Evolutionary conservation across 2,888 invertebrate species (phyloP).

Genomic region (Thalpophila matura): DNA sequence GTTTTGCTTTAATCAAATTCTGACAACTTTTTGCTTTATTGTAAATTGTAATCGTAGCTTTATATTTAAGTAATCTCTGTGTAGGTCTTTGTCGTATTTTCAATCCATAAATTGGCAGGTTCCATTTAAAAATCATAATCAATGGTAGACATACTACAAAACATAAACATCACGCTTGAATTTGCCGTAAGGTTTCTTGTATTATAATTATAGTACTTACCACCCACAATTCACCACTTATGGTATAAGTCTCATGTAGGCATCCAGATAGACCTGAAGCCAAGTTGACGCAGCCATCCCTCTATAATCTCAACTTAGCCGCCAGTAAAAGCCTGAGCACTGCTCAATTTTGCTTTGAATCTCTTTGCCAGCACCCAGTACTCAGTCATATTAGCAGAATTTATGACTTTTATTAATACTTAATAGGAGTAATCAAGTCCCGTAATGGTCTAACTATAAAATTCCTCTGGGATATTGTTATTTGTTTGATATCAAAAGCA

Average conservation of each 20-base stretch:
- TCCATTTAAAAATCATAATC: no score
- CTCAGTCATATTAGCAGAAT: neutral
- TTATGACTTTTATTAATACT: neutral
- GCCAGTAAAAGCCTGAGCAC: neutral
- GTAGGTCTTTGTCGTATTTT: no score
- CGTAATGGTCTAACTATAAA: neutral
- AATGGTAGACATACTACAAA: no score
- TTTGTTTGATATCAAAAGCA: slow-evolving; percentile 3
- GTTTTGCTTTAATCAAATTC: neutral
- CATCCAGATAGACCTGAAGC: no score
- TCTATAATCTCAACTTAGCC: neutral
- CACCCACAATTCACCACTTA: no score
- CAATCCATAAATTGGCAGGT: no score
- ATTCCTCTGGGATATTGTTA: neutral
- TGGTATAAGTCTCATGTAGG: no score
- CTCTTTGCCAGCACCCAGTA: neutral
- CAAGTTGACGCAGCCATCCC: neutral
- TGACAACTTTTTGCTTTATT: neutral
- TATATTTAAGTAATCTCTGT: no score
- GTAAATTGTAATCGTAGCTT: no score
- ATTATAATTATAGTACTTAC: no score
- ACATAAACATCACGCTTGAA: no score
- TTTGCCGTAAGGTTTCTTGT: no score
- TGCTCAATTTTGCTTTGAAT: neutral
- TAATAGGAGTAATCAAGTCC: neutral